Percentiles rank a stretch among this genome's conserved stretches.
Conservation (phyloP, 2,888 invertebrate genomes). For the Nomada flava region DNA sequence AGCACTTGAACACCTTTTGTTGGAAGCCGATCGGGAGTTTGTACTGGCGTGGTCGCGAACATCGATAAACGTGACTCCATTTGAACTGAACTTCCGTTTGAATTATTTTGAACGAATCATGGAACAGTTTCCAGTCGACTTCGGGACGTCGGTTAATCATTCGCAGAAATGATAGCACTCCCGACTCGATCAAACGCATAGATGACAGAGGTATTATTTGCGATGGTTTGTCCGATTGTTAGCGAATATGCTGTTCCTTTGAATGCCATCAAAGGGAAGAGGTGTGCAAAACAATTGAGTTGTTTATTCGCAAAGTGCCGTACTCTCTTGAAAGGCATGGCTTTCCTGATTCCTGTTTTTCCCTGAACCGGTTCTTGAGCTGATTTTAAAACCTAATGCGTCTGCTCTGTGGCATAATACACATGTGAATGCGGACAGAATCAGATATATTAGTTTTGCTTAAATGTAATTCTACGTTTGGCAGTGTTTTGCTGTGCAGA, state of each 20-base stretch:
- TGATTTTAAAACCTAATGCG: slow-evolving; percentile 19
- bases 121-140: neutral
- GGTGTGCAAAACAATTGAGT: neutral
- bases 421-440: slow-evolving; percentile 1
- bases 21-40: slow-evolving; percentile 8
- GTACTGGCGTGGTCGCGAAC: neutral
- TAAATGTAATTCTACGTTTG: neutral
- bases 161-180: neutral
- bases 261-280: neutral
- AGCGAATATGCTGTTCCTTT: too few relatives aligned
- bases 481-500: too few relatives aligned
- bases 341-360: neutral
- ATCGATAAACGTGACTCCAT: neutral
- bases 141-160: neutral
- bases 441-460: slow-evolving; percentile 6
- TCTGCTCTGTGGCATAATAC: slow-evolving; percentile 6
- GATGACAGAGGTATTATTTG: too few relatives aligned
- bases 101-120: neutral
- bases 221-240: too few relatives aligned
- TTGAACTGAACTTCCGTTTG: slow-evolving; percentile 1
- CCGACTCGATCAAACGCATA: neutral
- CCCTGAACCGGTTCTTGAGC: slow-evolving; percentile 6
- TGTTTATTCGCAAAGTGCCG: neutral
- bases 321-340: neutral
- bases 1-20: slow-evolving; percentile 52